phyloP scores from a whole-genome alignment of 2,113 vertebrate species.

The Leptodactylus fuscus region DNA sequence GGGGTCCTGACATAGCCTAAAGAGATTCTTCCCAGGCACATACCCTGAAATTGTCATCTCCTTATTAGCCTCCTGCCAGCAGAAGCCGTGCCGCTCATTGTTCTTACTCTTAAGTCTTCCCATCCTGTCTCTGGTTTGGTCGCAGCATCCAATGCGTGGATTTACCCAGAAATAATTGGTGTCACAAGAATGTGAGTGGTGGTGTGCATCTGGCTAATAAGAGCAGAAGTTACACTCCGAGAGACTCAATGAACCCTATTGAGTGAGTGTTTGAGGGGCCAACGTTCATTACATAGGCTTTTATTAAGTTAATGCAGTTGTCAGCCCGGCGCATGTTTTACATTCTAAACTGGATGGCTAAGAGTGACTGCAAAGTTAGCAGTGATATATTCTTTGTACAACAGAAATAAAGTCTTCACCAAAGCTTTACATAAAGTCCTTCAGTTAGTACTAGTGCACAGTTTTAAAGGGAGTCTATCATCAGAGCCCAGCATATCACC shows the following conservation, averaged over 20 bases:
- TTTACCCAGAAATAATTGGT: constrained; percentile 56
- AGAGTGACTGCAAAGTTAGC: neutral
- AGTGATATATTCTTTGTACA: neutral
- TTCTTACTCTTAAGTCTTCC: constrained; percentile 63
- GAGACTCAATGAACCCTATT: constrained; percentile 65
- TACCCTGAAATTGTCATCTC: constrained; percentile 69
- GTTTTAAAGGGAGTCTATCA: too few relatives aligned
- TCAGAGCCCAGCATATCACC: too few relatives aligned
- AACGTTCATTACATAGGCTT: constrained; percentile 70
- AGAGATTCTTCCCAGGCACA: constrained; percentile 62
- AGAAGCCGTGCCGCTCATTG: constrained; percentile 68
- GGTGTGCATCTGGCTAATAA: constrained; percentile 63
- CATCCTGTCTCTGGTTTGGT: constrained; percentile 40
- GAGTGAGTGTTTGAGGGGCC: constrained; percentile 62
- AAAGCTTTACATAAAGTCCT: neutral
- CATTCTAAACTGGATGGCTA: neutral
- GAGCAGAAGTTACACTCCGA: constrained; percentile 65
- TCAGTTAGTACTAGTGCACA: too few relatives aligned
- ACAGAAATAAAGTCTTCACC: neutral
- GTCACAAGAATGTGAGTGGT: constrained; percentile 65
- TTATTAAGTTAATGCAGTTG: constrained; percentile 71
- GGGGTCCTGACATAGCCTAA: constrained; percentile 63
- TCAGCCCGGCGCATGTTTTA: constrained; percentile 9
- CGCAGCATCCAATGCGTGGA: constrained; percentile 55
- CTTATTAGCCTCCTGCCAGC: constrained; percentile 69